Conservation (phyloP, 2,797 vertebrate species). For the Podarcis lilfordi region DNA sequence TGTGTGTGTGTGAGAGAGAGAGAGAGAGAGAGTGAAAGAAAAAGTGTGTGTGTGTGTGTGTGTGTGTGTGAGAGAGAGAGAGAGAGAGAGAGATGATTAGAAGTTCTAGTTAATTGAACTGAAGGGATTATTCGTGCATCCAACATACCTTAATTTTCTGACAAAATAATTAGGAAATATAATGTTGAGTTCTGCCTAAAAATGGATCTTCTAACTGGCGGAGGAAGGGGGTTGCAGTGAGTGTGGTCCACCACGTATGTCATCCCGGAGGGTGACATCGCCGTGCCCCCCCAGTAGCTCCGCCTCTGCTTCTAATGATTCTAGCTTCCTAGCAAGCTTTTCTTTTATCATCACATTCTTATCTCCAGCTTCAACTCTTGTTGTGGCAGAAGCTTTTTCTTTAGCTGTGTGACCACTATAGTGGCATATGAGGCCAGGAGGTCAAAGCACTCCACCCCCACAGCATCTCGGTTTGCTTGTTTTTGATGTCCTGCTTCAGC, state of each 20-base stretch:
- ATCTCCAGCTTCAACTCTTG: neutral
- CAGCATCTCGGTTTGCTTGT: no score
- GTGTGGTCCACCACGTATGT: no score
- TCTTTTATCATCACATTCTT: neutral
- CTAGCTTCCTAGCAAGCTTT: neutral
- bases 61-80: no score
- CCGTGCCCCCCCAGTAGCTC: no score
- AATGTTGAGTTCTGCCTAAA: neutral
- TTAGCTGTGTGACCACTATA: neutral
- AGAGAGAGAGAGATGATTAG: neutral
- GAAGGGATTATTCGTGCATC: neutral
- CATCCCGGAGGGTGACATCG: no score
- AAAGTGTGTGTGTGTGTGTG: no score
- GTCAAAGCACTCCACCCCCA: neutral
- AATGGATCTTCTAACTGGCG: no score
- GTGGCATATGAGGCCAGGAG: neutral
- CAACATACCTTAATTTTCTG: neutral
- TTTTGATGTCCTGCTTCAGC: neutral
- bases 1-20: no score
- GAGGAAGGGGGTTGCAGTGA: no score
- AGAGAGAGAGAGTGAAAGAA: no score
- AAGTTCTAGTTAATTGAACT: neutral
- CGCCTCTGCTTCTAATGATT: neutral
- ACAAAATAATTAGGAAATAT: neutral
- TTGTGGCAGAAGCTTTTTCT: neutral